phyloP scores from a whole-genome alignment of 1,140 invertebrate genomes.

The Sipha flava region DNA sequence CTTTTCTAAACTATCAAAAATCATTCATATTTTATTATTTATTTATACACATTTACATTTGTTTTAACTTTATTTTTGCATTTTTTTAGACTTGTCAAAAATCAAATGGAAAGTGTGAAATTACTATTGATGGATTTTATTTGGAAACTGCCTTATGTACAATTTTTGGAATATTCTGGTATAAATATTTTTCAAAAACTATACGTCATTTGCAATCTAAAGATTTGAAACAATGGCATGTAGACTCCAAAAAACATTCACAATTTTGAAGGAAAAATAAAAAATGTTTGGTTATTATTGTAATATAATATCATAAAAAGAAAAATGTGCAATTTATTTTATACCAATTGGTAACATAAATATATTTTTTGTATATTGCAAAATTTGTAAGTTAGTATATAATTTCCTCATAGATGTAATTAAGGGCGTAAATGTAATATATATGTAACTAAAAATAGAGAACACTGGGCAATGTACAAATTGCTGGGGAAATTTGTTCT shows the following conservation, averaged over 20 bases:
- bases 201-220: not conserved
- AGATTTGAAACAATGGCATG: constrained; percentile 18
- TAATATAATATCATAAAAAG: not conserved
- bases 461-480: too few species aligned
- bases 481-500: too few species aligned
- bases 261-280: not conserved
- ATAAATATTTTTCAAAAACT: constrained; percentile 21
- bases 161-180: constrained; percentile 76
- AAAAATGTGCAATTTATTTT: not conserved
- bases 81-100: constrained; percentile 11
- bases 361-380: too few species aligned
- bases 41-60: too few species aligned
- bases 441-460: too few species aligned
- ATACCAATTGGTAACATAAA: not conserved
- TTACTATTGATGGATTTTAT: constrained; percentile 81
- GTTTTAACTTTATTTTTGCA: too few species aligned
- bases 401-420: too few species aligned
- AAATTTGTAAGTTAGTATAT: too few species aligned
- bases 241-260: constrained; percentile 14
- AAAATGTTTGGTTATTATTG: not conserved
- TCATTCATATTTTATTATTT: too few species aligned
- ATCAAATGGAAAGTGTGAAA: constrained; percentile 50
- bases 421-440: too few species aligned
- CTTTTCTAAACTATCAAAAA: too few species aligned
- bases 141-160: constrained; percentile 76